Evolutionary conservation across 2,888 invertebrate genomes (phyloP).

Genomic region (Drepanosiphum platanoidis): DNA sequence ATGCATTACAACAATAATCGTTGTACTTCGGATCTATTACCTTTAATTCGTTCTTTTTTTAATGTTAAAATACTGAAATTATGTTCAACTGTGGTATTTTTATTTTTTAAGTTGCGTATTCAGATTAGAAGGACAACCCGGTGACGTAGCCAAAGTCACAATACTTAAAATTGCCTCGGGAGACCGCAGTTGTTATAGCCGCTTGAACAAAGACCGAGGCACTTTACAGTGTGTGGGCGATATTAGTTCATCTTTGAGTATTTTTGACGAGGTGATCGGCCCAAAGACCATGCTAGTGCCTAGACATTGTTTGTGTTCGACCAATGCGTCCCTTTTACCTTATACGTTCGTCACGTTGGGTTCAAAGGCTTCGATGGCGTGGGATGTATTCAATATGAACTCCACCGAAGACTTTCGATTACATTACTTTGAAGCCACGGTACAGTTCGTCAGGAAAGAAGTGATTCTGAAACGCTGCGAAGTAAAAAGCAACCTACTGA

Average conservation of each 20-base stretch:
- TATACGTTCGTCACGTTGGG: slow-evolving; percentile 82
- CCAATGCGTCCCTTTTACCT: slow-evolving; percentile 69
- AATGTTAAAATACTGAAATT: background rate
- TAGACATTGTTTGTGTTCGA: slow-evolving; percentile 83
- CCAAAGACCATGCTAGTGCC: slow-evolving; percentile 67
- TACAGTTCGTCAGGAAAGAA: slow-evolving; percentile 77
- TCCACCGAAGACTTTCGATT: slow-evolving; percentile 86
- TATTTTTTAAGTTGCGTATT: slow-evolving; percentile 78
- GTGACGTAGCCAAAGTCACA: slow-evolving; percentile 81
- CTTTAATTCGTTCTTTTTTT: slow-evolving; percentile 11
- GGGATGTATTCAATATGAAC: slow-evolving; percentile 84
- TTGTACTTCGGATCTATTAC: too few species aligned
- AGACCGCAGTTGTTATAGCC: slow-evolving; percentile 72
- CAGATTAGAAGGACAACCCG: slow-evolving; percentile 85
- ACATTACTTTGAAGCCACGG: slow-evolving; percentile 84
- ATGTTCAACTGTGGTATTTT: background rate
- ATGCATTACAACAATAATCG: too few species aligned
- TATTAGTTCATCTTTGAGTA: slow-evolving; percentile 76
- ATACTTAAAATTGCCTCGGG: slow-evolving; percentile 78
- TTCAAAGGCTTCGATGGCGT: slow-evolving; percentile 81
- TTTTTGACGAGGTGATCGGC: slow-evolving; percentile 66
- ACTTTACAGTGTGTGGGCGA: slow-evolving; percentile 79
- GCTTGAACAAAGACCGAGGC: slow-evolving; percentile 74
- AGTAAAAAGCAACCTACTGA: slow-evolving; percentile 46
- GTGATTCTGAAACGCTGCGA: slow-evolving; percentile 47